phyloP scores from a whole-genome alignment of 2,113 vertebrate species.

The Vicugna pacos region DNA sequence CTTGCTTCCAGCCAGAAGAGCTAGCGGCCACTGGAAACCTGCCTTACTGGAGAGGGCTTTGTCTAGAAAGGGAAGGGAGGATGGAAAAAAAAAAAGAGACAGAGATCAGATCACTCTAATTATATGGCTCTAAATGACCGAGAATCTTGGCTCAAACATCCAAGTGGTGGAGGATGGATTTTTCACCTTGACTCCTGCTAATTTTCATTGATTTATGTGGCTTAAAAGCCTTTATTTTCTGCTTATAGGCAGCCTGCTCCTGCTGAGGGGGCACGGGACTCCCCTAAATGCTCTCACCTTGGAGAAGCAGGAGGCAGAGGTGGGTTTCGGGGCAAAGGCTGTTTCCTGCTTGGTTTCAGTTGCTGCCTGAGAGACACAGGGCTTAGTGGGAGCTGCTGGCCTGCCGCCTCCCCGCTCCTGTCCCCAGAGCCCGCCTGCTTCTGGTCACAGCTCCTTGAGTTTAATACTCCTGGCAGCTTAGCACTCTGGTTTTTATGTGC shows the following conservation, averaged over 20 bases:
- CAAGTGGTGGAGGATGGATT: slow-evolving; percentile 78
- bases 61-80: slow-evolving; percentile 35
- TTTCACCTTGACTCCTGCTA: slow-evolving; percentile 81
- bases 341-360: not conserved
- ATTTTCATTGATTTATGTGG: slow-evolving; percentile 85
- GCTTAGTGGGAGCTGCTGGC: not conserved
- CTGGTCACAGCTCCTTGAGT: slow-evolving; percentile 64
- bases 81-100: not conserved
- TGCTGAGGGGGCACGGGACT: slow-evolving; percentile 53
- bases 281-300: slow-evolving; percentile 36
- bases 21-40: not conserved
- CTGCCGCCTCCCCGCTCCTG: not conserved
- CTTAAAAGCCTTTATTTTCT: slow-evolving; percentile 83
- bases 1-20: slow-evolving; percentile 64
- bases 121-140: slow-evolving; percentile 81
- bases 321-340: slow-evolving; percentile 25
- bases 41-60: slow-evolving; percentile 18
- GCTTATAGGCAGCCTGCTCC: slow-evolving; percentile 60
- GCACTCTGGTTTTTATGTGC: slow-evolving; percentile 44
- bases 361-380: not conserved
- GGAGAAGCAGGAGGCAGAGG: slow-evolving; percentile 43
- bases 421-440: slow-evolving; percentile 35
- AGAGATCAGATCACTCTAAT: slow-evolving; percentile 77
- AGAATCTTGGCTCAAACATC: slow-evolving; percentile 73
- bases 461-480: slow-evolving; percentile 69